Base-by-base conservation (phyloP, 2,113 vertebrate genomes). In the Verasper variegatus region DNA sequence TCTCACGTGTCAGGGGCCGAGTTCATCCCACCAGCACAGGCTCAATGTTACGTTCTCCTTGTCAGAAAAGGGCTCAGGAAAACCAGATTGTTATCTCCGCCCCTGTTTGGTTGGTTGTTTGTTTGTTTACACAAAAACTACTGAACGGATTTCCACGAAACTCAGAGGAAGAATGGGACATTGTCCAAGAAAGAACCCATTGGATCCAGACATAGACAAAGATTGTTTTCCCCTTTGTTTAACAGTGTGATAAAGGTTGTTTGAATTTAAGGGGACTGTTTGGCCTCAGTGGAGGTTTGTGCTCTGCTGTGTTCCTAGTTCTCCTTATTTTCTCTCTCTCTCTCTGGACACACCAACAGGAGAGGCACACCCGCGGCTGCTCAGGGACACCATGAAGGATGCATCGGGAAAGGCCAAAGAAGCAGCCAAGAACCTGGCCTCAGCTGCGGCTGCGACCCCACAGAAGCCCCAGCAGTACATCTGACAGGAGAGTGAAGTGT, bases 381-480 rank as follows among this genome's bases (percentile, higher is more conserved):
- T 91, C 72, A 88, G 89, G 68, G 91, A 88, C 83, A 26, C 89
- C 0, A 76, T 92, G 74, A 94, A 92, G 83, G 94, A 93, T 0
- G 83, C 91, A 0, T 89, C 91, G 0, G 92, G 81, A 56, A 93
- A 92, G 66, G 92, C 92, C 35, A 93, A 91, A 75, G 93, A 88
- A 66, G 90, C 92, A 0, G 90, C 93, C 1, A 94, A 95, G 82
- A 94, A 73, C 57, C 79, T 95, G 71, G 88, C 93, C 2, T 88
- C 93, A 1, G 89, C 91, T 7, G 90, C 93, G 4, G n/a, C 81
- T 0, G 17, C 49, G 8, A 15, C 20, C 14, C 51, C 55, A 1
- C 88, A 90, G 82, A 94, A 95, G 42, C 80, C 94, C 11, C 93
- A 65, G 71, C 94, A 95, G 74, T 95, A 76, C 21, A 87, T 94